These are phyloP conservation scores for Hydrophis major DNA, from an alignment of 2,797 vertebrate genomes.

Conservation along the genomic window DNA sequence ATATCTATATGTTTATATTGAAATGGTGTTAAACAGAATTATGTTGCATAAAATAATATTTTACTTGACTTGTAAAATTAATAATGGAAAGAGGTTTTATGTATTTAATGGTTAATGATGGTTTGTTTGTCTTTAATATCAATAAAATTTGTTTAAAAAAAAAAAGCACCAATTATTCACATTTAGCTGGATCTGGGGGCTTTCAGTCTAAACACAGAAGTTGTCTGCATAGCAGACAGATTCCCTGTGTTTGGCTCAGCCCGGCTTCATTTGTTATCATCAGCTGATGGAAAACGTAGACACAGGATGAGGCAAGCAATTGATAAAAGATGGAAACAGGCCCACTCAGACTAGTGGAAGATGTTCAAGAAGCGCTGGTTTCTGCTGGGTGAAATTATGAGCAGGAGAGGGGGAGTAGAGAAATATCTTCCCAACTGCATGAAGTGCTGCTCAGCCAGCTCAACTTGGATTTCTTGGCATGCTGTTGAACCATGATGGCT, in stretches of 20 bases:
- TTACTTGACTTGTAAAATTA: too few species aligned
- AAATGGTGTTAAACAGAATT: too few species aligned
- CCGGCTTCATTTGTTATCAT: neutral
- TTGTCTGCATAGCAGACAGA: neutral
- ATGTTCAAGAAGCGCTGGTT: neutral
- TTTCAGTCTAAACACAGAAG: neutral
- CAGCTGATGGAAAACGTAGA: constrained; percentile 4
- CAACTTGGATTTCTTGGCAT: constrained; percentile 4
- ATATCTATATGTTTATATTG: too few species aligned
- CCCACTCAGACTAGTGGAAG: neutral
- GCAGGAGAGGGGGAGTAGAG: neutral
- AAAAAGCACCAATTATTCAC: neutral
- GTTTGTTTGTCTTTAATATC: too few species aligned
- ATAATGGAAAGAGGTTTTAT: too few species aligned
- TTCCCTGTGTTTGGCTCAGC: constrained; percentile 4
- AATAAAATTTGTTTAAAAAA: too few species aligned
- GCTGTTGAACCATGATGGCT: neutral
- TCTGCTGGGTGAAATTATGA: neutral
- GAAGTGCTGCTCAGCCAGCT: neutral
- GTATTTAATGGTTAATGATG: too few species aligned
- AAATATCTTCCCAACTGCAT: neutral
- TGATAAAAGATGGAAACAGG: neutral
- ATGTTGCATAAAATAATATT: too few species aligned
- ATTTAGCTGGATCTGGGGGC: neutral
- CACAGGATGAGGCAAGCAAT: neutral